Base-by-base conservation (phyloP, 2,797 vertebrate species). In the Acrossocheilus fasciatus region DNA sequence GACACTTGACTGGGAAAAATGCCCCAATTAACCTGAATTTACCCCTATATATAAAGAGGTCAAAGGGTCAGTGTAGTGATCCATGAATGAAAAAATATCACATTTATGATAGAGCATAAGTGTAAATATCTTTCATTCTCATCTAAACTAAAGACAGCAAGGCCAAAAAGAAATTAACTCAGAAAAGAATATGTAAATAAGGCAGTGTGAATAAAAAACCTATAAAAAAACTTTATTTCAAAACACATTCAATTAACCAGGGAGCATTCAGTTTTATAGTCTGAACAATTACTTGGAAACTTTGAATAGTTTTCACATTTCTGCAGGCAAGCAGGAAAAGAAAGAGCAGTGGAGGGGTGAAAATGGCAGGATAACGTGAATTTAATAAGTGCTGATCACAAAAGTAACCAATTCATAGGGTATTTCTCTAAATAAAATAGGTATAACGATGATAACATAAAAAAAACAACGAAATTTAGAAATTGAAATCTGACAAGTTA, bases 181-280 rank as follows among this genome's bases (percentile, higher is more conserved):
- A 0, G 45, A 45, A 45, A 3, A 45, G 12, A 47, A 12, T 47
- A 47, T 47, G 12, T 47, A 47, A 47, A 47, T 47, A 47, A 47
- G 45, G 45, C 45, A 47, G 20, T 11, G 6, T 41, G 36, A 87
- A 36, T 4, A 41, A 41, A 45, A 76, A 85, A 87, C 92, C 80
- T 89, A 79, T 23, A 85, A 83, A 41, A 41, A 45, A 87, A 89
- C 90, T 77, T 72, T 81, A 83, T 62, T 85, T 57, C 88, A 90
- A 91, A 91, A 93, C 91, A 91, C 87, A 90, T 92, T 92, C 82
- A 92, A 90, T 90, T 92, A 92, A 89, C 89, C 86, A 77, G 26
- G 69, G 45, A 50, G 43, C 57, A 54, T 66, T 82, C 87, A 43
- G 75, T 87, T 91, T 91, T 89, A 90, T 85, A 90, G 91, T 47